Percentiles rank a stretch among this genome's conserved stretches.
These are phyloP conservation scores for Coboldia fuscipes DNA, from an alignment of 1,140 invertebrate genomes.

Conservation along the genomic window DNA sequence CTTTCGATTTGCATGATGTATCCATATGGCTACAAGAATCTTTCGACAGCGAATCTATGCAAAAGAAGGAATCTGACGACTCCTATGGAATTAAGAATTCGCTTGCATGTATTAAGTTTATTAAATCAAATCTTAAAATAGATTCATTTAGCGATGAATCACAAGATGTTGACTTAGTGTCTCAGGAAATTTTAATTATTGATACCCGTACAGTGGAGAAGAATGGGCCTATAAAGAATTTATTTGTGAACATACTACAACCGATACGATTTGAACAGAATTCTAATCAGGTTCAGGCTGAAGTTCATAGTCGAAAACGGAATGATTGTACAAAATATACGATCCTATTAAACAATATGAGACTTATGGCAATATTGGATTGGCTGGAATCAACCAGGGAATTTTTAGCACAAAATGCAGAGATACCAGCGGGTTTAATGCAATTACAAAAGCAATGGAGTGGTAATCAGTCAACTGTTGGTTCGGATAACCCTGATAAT, in stretches of 20 bases:
- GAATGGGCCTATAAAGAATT: constrained; percentile 33
- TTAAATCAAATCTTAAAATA: constrained; percentile 65
- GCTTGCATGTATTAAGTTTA: constrained; percentile 77
- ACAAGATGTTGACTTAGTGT: constrained; percentile 82
- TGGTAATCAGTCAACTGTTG: neutral
- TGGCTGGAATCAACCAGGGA: constrained; percentile 76
- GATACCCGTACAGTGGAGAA: constrained; percentile 36
- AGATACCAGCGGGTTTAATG: constrained; percentile 1
- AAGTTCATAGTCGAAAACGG: constrained; percentile 58
- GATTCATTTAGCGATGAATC: constrained; percentile 71
- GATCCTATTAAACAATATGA: constrained; percentile 85
- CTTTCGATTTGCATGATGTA: constrained; percentile 74
- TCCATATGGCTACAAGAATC: constrained; percentile 39
- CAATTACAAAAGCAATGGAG: neutral
- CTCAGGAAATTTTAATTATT: constrained; percentile 70
- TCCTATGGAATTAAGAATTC: constrained; percentile 19
- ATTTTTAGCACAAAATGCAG: constrained; percentile 37
- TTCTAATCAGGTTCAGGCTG: constrained; percentile 51
- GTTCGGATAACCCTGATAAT: constrained; percentile 3
- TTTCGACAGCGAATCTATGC: neutral
- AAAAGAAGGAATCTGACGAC: neutral
- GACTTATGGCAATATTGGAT: constrained; percentile 80
- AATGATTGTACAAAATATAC: constrained; percentile 60
- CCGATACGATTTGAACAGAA: constrained; percentile 32
- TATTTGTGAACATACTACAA: constrained; percentile 77